A percentile compares a stretch with the other conserved stretches of the same genome.
Evolutionary conservation across 1,140 invertebrate species (phyloP).

Genomic region (Druon quercuslanigerum): DNA sequence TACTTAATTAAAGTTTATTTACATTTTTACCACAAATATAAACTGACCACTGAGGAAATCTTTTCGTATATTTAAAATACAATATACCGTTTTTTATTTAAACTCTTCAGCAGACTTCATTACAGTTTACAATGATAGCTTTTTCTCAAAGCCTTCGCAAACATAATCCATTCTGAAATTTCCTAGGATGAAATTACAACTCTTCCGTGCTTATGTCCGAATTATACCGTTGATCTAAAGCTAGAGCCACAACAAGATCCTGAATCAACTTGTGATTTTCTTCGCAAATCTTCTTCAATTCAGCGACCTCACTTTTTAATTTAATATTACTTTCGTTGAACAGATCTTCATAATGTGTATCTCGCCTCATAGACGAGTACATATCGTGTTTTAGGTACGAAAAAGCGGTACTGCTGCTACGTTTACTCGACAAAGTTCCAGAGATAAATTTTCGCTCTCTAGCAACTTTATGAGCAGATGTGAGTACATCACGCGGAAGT

Average conservation of each 20-base stretch:
- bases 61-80: too few relatives aligned
- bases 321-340: conserved; percentile 38
- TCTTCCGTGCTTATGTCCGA: background rate
- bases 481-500: conserved; percentile 84
- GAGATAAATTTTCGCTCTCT: conserved; percentile 78
- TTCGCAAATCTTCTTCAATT: conserved; percentile 63
- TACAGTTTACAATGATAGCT: too few relatives aligned
- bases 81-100: too few relatives aligned
- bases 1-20: too few relatives aligned
- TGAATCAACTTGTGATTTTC: conserved; percentile 62
- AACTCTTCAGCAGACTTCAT: too few relatives aligned
- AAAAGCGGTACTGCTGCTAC: conserved; percentile 44
- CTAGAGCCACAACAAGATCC: conserved; percentile 52
- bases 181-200: background rate
- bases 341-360: conserved; percentile 42
- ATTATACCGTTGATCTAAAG: conserved; percentile 45
- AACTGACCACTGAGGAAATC: too few relatives aligned
- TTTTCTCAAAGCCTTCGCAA: too few relatives aligned
- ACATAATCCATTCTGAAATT: too few relatives aligned
- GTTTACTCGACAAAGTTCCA: conserved; percentile 45
- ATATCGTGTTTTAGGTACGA: conserved; percentile 51
- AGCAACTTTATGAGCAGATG: conserved; percentile 84
- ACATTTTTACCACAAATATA: too few relatives aligned
- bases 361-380: conserved; percentile 40
- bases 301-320: conserved; percentile 56